Percentiles rank a stretch among this genome's conserved stretches.
Evolutionary conservation across 2,888 invertebrate genomes (phyloP).

Genomic region (Ormyrus labotus): DNA sequence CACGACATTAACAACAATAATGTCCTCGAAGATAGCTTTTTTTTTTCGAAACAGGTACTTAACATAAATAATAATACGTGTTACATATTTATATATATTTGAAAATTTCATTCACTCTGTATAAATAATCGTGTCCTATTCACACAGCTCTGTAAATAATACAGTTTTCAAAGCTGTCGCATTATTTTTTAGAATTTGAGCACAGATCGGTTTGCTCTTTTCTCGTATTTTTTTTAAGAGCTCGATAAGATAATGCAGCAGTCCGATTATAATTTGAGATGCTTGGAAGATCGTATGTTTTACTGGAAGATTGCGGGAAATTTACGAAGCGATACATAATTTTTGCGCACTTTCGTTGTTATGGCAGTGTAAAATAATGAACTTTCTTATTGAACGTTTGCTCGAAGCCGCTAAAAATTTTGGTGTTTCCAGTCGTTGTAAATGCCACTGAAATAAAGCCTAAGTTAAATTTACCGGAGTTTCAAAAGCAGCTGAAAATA

Average conservation of each 20-base stretch:
- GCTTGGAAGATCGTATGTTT: conserved; percentile 34
- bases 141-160: not conserved
- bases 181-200: not conserved
- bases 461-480: too few species aligned
- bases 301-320: conserved; percentile 2
- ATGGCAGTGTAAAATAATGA: conserved; percentile 32
- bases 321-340: not conserved
- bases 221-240: not conserved
- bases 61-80: conserved; percentile 34
- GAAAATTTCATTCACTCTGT: conserved; percentile 8
- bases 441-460: too few species aligned
- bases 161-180: conserved; percentile 15
- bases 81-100: not conserved
- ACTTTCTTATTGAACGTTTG: not conserved
- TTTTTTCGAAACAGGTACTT: conserved; percentile 45
- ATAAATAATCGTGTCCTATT: conserved; percentile 28
- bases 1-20: conserved; percentile 25
- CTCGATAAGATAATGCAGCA: conserved; percentile 34
- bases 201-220: not conserved
- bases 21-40: not conserved
- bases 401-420: not conserved
- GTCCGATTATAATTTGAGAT: not conserved
- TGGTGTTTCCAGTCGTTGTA: conserved; percentile 10
- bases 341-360: conserved; percentile 24
- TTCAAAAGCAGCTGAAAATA: too few species aligned